phyloP scores from a whole-genome alignment of 2,888 invertebrate genomes.

The Melanostoma mellinum region DNA sequence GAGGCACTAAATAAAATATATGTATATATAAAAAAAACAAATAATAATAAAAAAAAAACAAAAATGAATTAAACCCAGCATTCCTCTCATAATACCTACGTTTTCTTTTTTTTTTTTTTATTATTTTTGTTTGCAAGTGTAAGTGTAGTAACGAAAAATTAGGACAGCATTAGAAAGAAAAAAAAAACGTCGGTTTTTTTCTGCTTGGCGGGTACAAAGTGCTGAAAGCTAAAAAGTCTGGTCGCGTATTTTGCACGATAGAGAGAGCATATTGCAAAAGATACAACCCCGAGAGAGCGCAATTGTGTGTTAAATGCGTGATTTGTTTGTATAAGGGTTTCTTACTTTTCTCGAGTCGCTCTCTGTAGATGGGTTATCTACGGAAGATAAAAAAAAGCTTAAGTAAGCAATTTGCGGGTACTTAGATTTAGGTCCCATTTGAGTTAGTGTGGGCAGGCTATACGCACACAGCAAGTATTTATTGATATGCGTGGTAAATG shows the following conservation, averaged over 20 bases:
- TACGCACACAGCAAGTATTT: constrained; percentile 10
- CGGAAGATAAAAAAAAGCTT: constrained; percentile 64
- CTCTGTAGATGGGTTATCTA: constrained; percentile 55
- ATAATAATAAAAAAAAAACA: constrained; percentile 28
- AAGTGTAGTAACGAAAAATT: constrained; percentile 72
- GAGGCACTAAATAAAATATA: constrained; percentile 48
- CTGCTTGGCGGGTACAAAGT: constrained; percentile 59
- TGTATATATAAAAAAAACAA: constrained; percentile 13
- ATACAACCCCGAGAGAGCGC: constrained; percentile 46
- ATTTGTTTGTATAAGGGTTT: constrained; percentile 66
- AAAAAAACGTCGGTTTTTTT: constrained; percentile 52
- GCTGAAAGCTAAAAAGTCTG: constrained; percentile 63
- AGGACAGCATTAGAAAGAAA: constrained; percentile 68
- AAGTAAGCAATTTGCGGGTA: constrained; percentile 50
- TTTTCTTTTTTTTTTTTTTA: constrained; percentile 5
- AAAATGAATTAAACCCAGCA: constrained; percentile 60
- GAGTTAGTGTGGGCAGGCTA: constrained; percentile 15
- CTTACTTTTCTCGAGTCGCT: constrained; percentile 19
- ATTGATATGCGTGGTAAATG: constrained; percentile 15
- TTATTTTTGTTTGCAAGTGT: constrained; percentile 52
- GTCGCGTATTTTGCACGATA: constrained; percentile 64
- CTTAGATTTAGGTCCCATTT: constrained; percentile 36
- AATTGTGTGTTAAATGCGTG: constrained; percentile 45
- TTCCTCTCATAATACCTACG: constrained; percentile 54
- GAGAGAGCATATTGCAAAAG: constrained; percentile 30